Conservation (phyloP, 2,888 invertebrate species). For the Erpobdella octoculata region DNA sequence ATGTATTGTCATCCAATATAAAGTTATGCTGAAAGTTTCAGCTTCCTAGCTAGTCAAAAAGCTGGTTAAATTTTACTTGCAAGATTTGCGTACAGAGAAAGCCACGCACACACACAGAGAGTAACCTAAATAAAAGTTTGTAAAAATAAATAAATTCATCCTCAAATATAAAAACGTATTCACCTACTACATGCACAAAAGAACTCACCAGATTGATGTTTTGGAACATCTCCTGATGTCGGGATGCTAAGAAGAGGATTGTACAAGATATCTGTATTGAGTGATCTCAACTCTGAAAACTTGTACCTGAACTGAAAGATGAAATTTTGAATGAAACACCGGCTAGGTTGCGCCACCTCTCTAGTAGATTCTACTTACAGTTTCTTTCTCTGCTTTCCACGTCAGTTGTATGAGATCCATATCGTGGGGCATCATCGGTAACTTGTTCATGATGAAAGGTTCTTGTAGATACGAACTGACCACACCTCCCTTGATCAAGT, state of each 20-base stretch:
- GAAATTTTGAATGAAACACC: background rate
- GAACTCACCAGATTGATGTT: constrained; percentile 43
- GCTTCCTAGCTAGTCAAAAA: too few relatives aligned
- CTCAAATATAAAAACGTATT: too few relatives aligned
- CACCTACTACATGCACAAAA: too few relatives aligned
- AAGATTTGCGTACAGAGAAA: too few relatives aligned
- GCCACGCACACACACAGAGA: too few relatives aligned
- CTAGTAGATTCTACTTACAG: constrained; percentile 42
- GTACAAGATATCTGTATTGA: constrained; percentile 35
- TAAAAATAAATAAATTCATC: too few relatives aligned
- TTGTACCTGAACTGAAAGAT: constrained; percentile 36
- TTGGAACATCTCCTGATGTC: constrained; percentile 45
- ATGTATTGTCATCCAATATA: too few relatives aligned
- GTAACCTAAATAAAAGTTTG: too few relatives aligned
- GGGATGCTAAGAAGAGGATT: constrained; percentile 46
- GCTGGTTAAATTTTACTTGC: too few relatives aligned
- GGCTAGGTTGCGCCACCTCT: background rate
- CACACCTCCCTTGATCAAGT: constrained; percentile 77
- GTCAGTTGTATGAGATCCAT: constrained; percentile 57
- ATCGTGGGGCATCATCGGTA: constrained; percentile 84
- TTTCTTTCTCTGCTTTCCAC: constrained; percentile 50
- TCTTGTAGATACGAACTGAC: constrained; percentile 78
- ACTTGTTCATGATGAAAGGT: constrained; percentile 77
- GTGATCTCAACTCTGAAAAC: constrained; percentile 34
- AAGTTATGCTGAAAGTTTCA: too few relatives aligned